Conservation (phyloP, 2,888 invertebrate genomes). For the Lysandra bellargus region DNA sequence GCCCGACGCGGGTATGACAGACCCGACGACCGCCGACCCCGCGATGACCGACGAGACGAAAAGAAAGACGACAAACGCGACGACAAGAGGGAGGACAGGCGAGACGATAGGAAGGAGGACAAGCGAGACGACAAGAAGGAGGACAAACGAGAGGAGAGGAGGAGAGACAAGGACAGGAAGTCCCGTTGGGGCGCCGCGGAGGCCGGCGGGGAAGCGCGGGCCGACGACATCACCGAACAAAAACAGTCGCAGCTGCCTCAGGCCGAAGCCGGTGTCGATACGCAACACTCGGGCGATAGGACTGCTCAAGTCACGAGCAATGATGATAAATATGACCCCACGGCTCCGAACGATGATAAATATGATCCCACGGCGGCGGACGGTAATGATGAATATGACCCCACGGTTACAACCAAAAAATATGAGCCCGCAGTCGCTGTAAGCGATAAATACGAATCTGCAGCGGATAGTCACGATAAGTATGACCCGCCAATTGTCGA, state of each 20-base stretch:
- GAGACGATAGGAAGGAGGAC: slow-evolving; percentile 52
- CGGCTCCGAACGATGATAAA: slow-evolving; percentile 1
- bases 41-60: slow-evolving; percentile 53
- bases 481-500: slow-evolving; percentile 29
- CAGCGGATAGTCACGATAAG: slow-evolving; percentile 1
- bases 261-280: neutral
- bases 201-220: slow-evolving; percentile 27
- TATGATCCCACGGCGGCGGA: slow-evolving; percentile 25
- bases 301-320: slow-evolving; percentile 23
- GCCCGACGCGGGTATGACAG: slow-evolving; percentile 63
- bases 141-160: slow-evolving; percentile 59
- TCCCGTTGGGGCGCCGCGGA: slow-evolving; percentile 72
- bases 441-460: neutral
- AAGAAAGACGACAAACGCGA: slow-evolving; percentile 67
- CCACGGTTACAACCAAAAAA: slow-evolving; percentile 22
- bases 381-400: slow-evolving; percentile 31
- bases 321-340: slow-evolving; percentile 30
- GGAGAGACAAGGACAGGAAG: slow-evolving; percentile 67
- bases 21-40: slow-evolving; percentile 47
- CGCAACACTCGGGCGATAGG: neutral
- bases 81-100: slow-evolving; percentile 53
- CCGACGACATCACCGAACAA: neutral
- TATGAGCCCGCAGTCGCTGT: slow-evolving; percentile 14
- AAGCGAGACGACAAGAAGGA: slow-evolving; percentile 59
- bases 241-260: neutral